A percentile compares a stretch with the other conserved stretches of the same genome.
Conservation (phyloP, 2,888 invertebrate species). For the Tricholauxania praeusta region DNA sequence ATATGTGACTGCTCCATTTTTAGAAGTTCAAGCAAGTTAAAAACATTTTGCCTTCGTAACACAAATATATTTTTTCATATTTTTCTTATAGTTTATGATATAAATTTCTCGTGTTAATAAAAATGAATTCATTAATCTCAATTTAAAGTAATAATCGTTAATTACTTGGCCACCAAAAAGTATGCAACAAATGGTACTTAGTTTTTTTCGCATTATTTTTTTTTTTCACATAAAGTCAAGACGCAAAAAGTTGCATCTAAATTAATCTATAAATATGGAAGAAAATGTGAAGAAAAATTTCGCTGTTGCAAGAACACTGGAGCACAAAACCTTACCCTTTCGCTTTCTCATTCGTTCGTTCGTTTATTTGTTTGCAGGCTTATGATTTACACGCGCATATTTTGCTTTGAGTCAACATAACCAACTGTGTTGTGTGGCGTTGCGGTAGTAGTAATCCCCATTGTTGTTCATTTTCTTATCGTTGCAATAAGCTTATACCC, state of each 20-base stretch:
- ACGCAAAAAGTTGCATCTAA: background rate
- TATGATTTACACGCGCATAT: slow-evolving; percentile 23
- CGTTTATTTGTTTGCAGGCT: slow-evolving; percentile 21
- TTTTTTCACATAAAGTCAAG: background rate
- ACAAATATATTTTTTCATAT: too few species aligned
- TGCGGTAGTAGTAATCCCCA: background rate
- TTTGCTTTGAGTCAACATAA: too few species aligned
- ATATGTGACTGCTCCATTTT: too few species aligned
- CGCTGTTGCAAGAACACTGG: slow-evolving; percentile 2
- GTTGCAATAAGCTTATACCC: background rate
- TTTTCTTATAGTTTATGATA: too few species aligned
- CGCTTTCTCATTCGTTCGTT: background rate
- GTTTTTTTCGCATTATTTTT: background rate
- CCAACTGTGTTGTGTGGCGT: background rate
- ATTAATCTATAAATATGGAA: background rate
- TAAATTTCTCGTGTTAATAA: too few species aligned
- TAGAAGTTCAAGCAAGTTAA: too few species aligned
- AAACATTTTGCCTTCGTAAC: too few species aligned
- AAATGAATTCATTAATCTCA: slow-evolving; percentile 59
- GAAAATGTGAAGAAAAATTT: too few species aligned
- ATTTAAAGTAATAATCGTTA: slow-evolving; percentile 63
- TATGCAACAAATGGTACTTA: slow-evolving; percentile 8
- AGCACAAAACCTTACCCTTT: slow-evolving; percentile 27
- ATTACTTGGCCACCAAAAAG: slow-evolving; percentile 39
- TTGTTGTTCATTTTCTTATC: background rate